These are phyloP conservation scores for Brachionus asplanchnoidis DNA, from an alignment of 1,140 invertebrate species.

Conservation along the genomic window DNA sequence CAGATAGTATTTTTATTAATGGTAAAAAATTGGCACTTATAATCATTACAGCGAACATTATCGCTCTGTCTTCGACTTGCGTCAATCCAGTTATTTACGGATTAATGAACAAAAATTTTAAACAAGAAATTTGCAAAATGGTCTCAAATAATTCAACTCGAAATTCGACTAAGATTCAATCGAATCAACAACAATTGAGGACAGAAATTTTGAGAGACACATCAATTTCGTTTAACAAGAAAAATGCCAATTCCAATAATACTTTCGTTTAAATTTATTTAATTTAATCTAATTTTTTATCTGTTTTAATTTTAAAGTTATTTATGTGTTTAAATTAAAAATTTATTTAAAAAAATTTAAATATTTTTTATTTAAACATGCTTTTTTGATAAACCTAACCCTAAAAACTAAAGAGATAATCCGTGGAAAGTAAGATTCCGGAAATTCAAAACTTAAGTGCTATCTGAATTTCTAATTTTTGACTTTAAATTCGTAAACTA, in stretches of 20 bases:
- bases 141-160: background rate
- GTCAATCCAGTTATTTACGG: conserved; percentile 77
- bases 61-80: conserved; percentile 63
- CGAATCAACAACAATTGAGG: background rate
- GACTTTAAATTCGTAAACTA: too few relatives aligned
- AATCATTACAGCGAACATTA: background rate
- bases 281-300: background rate
- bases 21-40: background rate
- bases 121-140: conserved; percentile 58
- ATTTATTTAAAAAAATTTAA: background rate
- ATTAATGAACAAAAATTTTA: conserved; percentile 65
- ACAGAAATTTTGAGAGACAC: background rate
- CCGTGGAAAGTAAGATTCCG: too few relatives aligned
- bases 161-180: background rate
- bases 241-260: background rate
- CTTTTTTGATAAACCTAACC: too few relatives aligned
- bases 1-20: conserved; percentile 4
- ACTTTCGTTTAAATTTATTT: background rate
- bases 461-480: too few relatives aligned
- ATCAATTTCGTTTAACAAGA: background rate
- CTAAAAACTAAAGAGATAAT: too few relatives aligned
- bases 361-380: too few relatives aligned
- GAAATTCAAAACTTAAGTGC: too few relatives aligned
- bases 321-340: background rate
- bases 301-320: too few relatives aligned